Conservation (phyloP, 2,113 vertebrate species). For the Rousettus leschenaultii region DNA sequence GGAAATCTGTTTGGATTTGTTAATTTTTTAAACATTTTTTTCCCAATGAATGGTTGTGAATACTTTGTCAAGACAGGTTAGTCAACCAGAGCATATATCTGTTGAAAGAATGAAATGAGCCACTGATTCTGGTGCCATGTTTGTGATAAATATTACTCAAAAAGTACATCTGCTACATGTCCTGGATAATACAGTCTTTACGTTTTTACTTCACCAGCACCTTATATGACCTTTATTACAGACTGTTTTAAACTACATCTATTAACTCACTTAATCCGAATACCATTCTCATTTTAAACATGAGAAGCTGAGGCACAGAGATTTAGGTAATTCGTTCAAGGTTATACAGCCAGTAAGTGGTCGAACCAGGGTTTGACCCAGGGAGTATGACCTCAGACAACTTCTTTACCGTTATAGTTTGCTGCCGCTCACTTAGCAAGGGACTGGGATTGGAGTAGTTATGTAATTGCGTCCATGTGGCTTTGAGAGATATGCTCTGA, state of each 20-base stretch:
- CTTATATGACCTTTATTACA: neutral
- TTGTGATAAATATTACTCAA: conserved; percentile 15
- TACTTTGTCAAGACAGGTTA: neutral
- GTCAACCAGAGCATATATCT: neutral
- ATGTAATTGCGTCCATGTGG: neutral
- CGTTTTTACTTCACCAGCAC: neutral
- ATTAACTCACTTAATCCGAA: neutral
- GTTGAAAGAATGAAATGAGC: neutral
- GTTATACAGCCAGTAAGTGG: neutral
- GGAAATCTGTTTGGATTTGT: neutral
- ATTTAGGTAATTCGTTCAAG: neutral
- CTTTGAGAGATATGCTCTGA: neutral
- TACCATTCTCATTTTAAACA: neutral
- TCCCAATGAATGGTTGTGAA: neutral
- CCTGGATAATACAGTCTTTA: neutral
- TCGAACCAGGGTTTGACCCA: neutral
- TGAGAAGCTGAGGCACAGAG: neutral
- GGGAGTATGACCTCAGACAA: neutral
- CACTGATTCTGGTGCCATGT: neutral
- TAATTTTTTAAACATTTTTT: conserved; percentile 11
- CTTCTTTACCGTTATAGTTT: neutral
- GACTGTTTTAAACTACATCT: neutral
- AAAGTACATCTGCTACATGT: neutral
- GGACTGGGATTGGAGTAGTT: neutral
- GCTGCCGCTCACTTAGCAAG: neutral